Conservation (phyloP, 1,140 invertebrate genomes). For the Penaeus indicus region DNA sequence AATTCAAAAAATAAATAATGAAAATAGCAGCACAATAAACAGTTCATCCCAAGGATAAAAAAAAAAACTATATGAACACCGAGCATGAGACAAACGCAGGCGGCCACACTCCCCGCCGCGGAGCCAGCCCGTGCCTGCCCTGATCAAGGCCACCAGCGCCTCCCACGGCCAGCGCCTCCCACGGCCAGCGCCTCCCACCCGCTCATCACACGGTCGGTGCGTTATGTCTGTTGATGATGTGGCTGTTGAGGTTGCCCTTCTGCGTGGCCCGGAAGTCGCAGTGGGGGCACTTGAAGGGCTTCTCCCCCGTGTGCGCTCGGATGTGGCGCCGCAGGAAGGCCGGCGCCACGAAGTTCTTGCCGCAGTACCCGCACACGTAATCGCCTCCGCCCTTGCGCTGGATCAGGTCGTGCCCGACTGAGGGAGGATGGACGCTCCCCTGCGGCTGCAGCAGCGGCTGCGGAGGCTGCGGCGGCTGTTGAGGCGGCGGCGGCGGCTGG, state of each 20-base stretch:
- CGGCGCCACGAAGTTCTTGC: conserved; percentile 58
- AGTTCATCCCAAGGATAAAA: no score
- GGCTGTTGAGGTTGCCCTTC: conserved; percentile 60
- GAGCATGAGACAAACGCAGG: no score
- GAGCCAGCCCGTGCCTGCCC: not conserved
- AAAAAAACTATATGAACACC: no score
- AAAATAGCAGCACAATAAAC: no score
- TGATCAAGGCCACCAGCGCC: not conserved
- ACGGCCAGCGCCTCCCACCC: not conserved
- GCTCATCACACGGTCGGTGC: conserved; percentile 13
- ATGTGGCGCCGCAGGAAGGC: conserved; percentile 82
- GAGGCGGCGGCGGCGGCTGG: conserved; percentile 8
- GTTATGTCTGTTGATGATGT: conserved; percentile 56
- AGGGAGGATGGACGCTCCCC: not conserved
- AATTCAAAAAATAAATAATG: no score
- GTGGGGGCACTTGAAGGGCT: conserved; percentile 88
- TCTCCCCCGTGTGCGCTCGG: conserved; percentile 88
- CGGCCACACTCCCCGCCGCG: no score
- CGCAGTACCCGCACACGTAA: conserved; percentile 58
- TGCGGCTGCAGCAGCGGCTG: conserved; percentile 22
- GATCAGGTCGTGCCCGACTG: conserved; percentile 8
- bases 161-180: not conserved
- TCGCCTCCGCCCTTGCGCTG: conserved; percentile 36
- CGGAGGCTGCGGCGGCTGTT: conserved; percentile 17
- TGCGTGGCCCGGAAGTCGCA: conserved; percentile 72